Percentiles rank a stretch among this genome's conserved stretches.
phyloP scores from a whole-genome alignment of 1,140 invertebrate species.

The Ctenoplectra terminalis region DNA sequence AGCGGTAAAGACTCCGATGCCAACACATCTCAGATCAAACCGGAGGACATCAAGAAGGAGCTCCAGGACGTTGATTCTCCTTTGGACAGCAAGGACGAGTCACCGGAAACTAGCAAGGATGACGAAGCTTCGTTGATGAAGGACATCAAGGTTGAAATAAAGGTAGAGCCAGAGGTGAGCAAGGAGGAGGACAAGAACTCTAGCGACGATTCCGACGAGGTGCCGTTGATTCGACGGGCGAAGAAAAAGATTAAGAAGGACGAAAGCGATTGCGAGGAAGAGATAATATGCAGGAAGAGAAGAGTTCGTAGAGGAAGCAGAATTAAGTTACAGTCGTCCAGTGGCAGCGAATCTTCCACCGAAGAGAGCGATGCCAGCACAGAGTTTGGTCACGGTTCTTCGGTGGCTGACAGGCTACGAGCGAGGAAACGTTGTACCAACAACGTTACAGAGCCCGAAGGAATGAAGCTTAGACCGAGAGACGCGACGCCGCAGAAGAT shows the following conservation, averaged over 20 bases:
- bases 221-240: constrained; percentile 75
- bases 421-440: constrained; percentile 73
- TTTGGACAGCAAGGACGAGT: constrained; percentile 30
- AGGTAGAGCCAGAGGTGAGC: constrained; percentile 24
- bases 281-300: constrained; percentile 71
- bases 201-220: constrained; percentile 77
- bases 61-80: constrained; percentile 44
- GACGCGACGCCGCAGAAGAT: constrained; percentile 76
- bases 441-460: constrained; percentile 57
- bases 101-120: constrained; percentile 55
- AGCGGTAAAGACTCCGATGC: constrained; percentile 55
- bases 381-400: constrained; percentile 67
- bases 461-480: constrained; percentile 76
- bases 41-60: constrained; percentile 77
- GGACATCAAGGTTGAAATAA: constrained; percentile 59
- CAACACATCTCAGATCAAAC: constrained; percentile 59
- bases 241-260: constrained; percentile 69
- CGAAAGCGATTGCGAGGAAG: constrained; percentile 76
- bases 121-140: constrained; percentile 13
- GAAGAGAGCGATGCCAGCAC: constrained; percentile 76
- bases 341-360: constrained; percentile 77
- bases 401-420: constrained; percentile 78
- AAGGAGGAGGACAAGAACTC: constrained; percentile 67
- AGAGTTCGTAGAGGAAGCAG: constrained; percentile 73
- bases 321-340: constrained; percentile 77